phyloP scores from a whole-genome alignment of 2,113 vertebrate genomes.

The Piprites chloris region DNA sequence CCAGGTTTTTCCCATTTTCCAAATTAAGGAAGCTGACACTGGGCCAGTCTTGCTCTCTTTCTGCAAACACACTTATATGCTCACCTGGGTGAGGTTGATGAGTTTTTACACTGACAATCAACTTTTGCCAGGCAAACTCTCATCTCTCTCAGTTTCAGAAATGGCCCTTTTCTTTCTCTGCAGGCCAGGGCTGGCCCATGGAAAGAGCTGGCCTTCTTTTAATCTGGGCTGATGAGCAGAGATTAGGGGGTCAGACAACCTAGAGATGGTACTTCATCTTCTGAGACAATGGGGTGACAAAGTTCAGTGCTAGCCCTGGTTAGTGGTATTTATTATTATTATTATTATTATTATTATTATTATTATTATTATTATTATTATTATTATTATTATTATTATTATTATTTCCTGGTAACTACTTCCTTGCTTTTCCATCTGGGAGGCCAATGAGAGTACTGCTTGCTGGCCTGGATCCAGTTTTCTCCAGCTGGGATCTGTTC shows the following conservation, averaged over 20 bases:
- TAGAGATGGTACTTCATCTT: background rate
- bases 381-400: background rate
- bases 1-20: background rate
- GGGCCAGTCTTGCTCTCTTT: background rate
- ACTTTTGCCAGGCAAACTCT: background rate
- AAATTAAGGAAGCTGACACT: background rate
- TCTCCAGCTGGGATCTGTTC: conserved; percentile 52
- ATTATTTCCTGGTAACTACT: background rate
- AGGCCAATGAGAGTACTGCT: conserved; percentile 46
- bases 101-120: background rate
- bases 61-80: background rate
- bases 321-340: background rate
- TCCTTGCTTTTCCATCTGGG: conserved; percentile 48
- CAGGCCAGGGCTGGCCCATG: background rate
- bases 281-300: background rate
- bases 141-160: background rate
- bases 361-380: background rate
- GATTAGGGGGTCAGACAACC: accelerated
- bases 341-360: background rate
- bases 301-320: background rate
- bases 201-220: background rate
- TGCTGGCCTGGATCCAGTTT: conserved; percentile 44
- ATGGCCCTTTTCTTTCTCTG: background rate
- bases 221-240: background rate
- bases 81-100: background rate